Evolutionary conservation across 2,888 invertebrate species (phyloP).

Genomic region (Drosophila mercatorum): DNA sequence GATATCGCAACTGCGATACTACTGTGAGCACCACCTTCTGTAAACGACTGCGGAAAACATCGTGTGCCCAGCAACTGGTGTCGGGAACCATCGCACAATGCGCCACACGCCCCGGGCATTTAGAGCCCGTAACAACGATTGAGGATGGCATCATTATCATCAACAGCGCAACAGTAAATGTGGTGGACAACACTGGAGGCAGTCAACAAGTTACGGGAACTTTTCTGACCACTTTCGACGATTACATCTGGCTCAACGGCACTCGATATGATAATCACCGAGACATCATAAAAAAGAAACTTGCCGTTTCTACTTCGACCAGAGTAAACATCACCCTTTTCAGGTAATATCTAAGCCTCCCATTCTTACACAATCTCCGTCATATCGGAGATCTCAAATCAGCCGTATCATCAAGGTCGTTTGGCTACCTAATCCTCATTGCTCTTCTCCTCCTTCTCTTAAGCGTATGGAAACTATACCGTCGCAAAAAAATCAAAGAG

Average conservation of each 20-base stretch:
- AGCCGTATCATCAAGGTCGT: no score
- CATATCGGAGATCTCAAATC: no score
- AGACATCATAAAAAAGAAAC: background rate
- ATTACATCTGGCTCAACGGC: constrained; percentile 12
- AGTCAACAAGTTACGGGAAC: constrained; percentile 10
- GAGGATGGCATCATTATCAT: constrained; percentile 2
- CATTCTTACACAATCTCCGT: background rate
- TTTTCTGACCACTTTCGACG: constrained; percentile 9
- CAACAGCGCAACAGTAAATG: constrained; percentile 14
- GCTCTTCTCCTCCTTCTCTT: no score
- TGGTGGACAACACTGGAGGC: constrained; percentile 13
- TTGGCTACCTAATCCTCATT: no score
- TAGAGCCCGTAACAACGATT: background rate
- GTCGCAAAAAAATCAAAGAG: no score
- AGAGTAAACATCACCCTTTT: background rate
- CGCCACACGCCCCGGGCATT: constrained; percentile 1
- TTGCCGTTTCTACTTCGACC: background rate
- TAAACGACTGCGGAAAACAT: background rate
- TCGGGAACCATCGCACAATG: constrained; percentile 10
- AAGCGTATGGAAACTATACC: no score
- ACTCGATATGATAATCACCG: constrained; percentile 6
- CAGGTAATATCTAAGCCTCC: background rate
- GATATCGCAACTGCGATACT: no score
- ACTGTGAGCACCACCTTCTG: background rate
- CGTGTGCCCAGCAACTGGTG: constrained; percentile 17